phyloP scores from a whole-genome alignment of 2,113 vertebrate genomes.

The Peromyscus maniculatus region DNA sequence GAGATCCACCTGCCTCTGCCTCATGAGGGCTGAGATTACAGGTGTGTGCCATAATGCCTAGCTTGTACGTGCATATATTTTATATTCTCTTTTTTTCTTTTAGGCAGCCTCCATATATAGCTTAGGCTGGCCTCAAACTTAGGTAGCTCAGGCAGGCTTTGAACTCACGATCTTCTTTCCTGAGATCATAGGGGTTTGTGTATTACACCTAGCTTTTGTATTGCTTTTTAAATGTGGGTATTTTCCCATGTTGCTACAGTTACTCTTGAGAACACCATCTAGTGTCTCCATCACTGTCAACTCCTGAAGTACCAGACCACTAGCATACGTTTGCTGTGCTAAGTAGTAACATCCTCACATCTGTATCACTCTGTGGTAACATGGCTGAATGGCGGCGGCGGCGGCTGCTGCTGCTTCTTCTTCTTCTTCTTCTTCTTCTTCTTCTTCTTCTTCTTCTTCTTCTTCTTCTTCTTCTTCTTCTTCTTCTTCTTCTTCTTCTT shows the following conservation, averaged over 20 bases:
- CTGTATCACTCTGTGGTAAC: background rate
- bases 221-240: background rate
- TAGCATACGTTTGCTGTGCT: background rate
- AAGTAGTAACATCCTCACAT: background rate
- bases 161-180: background rate
- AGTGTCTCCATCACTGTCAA: slow-evolving; percentile 8
- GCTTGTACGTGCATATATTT: no score
- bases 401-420: no score
- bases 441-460: background rate
- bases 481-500: no score
- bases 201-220: background rate
- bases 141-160: background rate
- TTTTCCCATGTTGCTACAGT: slow-evolving; percentile 2
- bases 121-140: background rate
- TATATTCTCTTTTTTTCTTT: background rate
- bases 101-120: background rate
- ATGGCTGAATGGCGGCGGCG: background rate
- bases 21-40: background rate
- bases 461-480: no score
- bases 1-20: background rate
- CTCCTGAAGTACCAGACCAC: background rate
- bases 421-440: no score
- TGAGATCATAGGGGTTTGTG: background rate
- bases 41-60: background rate
- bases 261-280: background rate